Evolutionary conservation across 2,797 vertebrate species (phyloP), one percentile per base, ranked within the genome.

Genomic region (Hapalemur alaotrensis): DNA sequence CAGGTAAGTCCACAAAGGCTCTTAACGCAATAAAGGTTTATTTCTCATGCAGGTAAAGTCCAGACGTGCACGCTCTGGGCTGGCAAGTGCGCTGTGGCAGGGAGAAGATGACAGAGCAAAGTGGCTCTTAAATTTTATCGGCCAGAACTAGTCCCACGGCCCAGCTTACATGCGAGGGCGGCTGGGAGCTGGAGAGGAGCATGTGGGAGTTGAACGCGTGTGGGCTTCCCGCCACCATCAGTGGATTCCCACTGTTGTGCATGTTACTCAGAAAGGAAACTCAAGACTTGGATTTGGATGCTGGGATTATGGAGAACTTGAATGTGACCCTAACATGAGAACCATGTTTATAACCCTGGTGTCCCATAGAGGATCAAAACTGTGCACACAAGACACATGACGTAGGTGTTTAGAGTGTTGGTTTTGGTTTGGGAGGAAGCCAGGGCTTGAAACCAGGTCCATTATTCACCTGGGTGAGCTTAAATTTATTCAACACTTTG

Each of bases 141-240:
- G 28, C 23, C 30, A 20, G 61, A 35, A 32, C 4, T 10, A 12
- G 30, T 67, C 75, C 28, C 3, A 12, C 1, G 17, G 67, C 41
- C 48, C 0, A 2, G 7, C 50, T 22, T 18, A 1, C 35, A 3
- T 52, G 18, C 5, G 3, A 4, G 52, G 48, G 35, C 14, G 32
- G 17, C 8, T 12, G 67, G 28, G 32, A 43, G 43, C 5, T 18
- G 12, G 18, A 48, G 59, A 35, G 32, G 25, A 13, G 22, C 7
- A 1, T 0, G 1, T 14, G 2, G 15, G 12, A 2, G 18, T 3
- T 9, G 46, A 46, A 32, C 8, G 14, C 5, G 11, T 1, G 0
- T 5, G n/a, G 14, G 2, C 18, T 28, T 17, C 35, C 35, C 2
- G 3, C 12, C n/a, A 22, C 41, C 35, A 3, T 1, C 0, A n/a